phyloP scores from a whole-genome alignment of 1,140 invertebrate genomes.

The Orius insidiosus region DNA sequence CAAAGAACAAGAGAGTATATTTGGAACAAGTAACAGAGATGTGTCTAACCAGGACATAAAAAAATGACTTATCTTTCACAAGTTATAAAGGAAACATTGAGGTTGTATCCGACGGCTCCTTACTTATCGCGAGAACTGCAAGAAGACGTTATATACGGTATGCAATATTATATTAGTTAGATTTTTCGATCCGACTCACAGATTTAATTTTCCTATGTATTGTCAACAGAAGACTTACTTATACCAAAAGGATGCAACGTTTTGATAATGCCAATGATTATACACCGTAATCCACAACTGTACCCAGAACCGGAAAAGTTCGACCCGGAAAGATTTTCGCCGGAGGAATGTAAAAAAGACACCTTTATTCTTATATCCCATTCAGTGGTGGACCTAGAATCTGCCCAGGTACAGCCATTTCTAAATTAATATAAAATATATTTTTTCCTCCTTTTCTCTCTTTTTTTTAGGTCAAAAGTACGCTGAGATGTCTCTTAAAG shows the following conservation, averaged over 20 bases:
- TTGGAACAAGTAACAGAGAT: constrained; percentile 24
- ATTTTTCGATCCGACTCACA: no score
- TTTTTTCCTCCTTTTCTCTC: no score
- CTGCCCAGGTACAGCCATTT: constrained; percentile 30
- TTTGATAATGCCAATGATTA: constrained; percentile 22
- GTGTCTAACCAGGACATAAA: constrained; percentile 29
- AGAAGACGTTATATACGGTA: constrained; percentile 25
- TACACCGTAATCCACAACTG: constrained; percentile 34
- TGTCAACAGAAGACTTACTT: no score
- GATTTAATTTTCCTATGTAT: no score
- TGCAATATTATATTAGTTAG: no score
- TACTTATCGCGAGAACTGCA: constrained; percentile 27
- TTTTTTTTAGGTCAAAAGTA: constrained; percentile 2
- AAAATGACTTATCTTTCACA: constrained; percentile 32
- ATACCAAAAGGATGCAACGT: constrained; percentile 16
- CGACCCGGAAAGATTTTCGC: constrained; percentile 42
- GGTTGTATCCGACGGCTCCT: constrained; percentile 33
- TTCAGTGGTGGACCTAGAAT: constrained; percentile 40
- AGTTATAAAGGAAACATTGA: constrained; percentile 27
- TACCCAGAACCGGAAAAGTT: constrained; percentile 41
- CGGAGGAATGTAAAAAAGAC: constrained; percentile 30
- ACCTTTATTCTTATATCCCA: constrained; percentile 32
- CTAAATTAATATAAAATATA: not conserved
- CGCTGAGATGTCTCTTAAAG: constrained; percentile 1
- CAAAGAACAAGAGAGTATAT: constrained; percentile 33